Evolutionary conservation across 1,140 invertebrate species (phyloP), one percentile per base, ranked within the genome.

Genomic region (Temnothorax nylanderi): DNA sequence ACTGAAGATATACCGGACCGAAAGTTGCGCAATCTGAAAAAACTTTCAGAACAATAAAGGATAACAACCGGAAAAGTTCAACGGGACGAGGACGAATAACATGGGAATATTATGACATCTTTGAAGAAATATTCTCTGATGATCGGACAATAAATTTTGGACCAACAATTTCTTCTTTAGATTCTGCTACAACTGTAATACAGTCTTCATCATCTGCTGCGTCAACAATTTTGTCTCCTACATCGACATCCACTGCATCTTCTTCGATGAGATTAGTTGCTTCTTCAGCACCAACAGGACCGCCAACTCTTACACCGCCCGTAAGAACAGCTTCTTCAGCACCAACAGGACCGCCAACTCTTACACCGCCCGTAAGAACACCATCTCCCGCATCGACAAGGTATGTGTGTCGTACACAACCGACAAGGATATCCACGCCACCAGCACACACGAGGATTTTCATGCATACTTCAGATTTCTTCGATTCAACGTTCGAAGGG

Each of bases 71-170:
- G 11, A 44, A 67, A 44, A 67, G 16, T 67, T 47, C 65, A 41
- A 44, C 65, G 8, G 37, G n/a, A 26, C 10, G 65, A 1, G 65
- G 65, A 67, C 37, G 37, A 2, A 67, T 67, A 44, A 44, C 34
- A 21, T 67, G 37, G 65, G 65, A 67, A 11, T 67, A 67, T 67
- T 67, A 67, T 6, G 37, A 67, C 2, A 67, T 10, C 1, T 67
- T 67, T 34, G 37, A 67, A 67, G 37, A 67, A 8, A 41, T 67
- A 44, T 67, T 41, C 16, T 13, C n/a, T 21, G 65, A 67, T 21
- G 65, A 67, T 5, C 65, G 16, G n/a, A 67, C 65, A 26, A 67
- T 67, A 44, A 67, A 67, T n/a, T 67, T 67, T 67, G 65, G 37
- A 44, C 64, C 37, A 3, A 67, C 37, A 1, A 67, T 67, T 44